Base-by-base conservation (phyloP, 2,113 vertebrate species). In the Herpailurus yagouaroundi region DNA sequence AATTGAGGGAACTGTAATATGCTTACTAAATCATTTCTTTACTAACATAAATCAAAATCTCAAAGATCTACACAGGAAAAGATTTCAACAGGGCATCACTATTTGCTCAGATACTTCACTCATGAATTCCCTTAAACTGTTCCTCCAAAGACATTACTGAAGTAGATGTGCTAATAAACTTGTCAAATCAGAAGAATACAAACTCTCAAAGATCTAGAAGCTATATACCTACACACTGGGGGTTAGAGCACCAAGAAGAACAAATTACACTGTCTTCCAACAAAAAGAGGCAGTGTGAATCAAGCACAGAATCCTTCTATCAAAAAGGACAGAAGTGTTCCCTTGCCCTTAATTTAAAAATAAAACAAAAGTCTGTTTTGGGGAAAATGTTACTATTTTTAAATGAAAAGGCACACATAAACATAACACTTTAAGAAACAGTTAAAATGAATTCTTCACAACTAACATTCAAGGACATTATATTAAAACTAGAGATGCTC, bases 1-100 rank as follows among this genome's bases (percentile, higher is more conserved):
- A 97, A 96, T 96, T 93, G 90, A 96, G 45, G 55, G 27, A 95
- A 96, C 36, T 80, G 23, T 88, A 95, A 74, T 84, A 38, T 29
- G n/a, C 7, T 95, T 88, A 89, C 5, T 92, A 94, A 92, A 76
- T 87, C 4, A 87, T 82, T 90, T 94, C 74, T 95, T 94, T 91
- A 90, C 41, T 95, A 93, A 69, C 9, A 64, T n/a, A 95, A 96
- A 95, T 66, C 16, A 95, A 97, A 94, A 92, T 85, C 52, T 41
- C 14, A 92, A 96, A 69, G 71, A 90, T 74, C 63, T 82, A 64
- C 38, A 64, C 90, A 89, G 16, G 27, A 95, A 73, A 41, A 84
- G 18, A 73, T 82, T 97, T 76, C 57, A 94, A 69, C 12, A 66
- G 69, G 64, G 48, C 85, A 6, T 94, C 52, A 91, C 55, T 94